Percentiles rank a stretch among this genome's conserved stretches.
phyloP scores from a whole-genome alignment of 37 sponge, comb jelly and placozoan species.

The Bolinopsis microptera region DNA sequence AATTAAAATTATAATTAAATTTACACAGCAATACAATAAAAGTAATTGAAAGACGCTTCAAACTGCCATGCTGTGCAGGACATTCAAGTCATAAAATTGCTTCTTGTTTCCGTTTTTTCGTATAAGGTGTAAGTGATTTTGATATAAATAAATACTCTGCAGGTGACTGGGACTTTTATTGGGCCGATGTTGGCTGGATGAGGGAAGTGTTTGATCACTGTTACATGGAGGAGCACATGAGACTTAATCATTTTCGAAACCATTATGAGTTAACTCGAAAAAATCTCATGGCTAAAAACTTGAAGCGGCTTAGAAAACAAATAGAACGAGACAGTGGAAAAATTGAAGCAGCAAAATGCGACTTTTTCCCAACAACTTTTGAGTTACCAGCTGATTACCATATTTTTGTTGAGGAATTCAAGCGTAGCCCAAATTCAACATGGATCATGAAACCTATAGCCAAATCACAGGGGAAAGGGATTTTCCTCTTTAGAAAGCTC shows the following conservation, averaged over 20 bases:
- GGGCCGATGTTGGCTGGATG: conserved; percentile 98
- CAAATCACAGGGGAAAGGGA: conserved; percentile 98
- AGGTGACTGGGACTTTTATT: conserved; percentile 98
- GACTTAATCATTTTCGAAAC: conserved; percentile 94
- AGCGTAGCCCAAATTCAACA: conserved; percentile 85
- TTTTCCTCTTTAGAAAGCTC: conserved; percentile 96
- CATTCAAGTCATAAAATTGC: too few relatives aligned
- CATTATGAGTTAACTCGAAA: conserved; percentile 97
- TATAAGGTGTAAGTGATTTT: too few relatives aligned
- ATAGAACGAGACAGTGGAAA: conserved; percentile 73
- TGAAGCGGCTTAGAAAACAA: conserved; percentile 83
- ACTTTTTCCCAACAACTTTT: conserved; percentile 97
- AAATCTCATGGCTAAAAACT: conserved; percentile 95
- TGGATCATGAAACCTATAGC: conserved; percentile 99
- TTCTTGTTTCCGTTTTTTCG: too few relatives aligned
- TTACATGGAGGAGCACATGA: conserved; percentile 96
- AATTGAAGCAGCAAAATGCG: conserved; percentile 75
- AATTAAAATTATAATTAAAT: too few relatives aligned
- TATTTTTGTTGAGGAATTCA: conserved; percentile 98
- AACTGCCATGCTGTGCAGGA: too few relatives aligned
- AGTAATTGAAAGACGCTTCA: too few relatives aligned
- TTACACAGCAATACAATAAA: too few relatives aligned
- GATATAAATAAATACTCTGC: background rate
- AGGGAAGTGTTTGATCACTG: conserved; percentile 92
- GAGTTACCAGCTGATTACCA: conserved; percentile 99